Evolutionary conservation across 2,113 vertebrate species (phyloP), one percentile per base, ranked within the genome.

Genomic region (Oncorhynchus keta): DNA sequence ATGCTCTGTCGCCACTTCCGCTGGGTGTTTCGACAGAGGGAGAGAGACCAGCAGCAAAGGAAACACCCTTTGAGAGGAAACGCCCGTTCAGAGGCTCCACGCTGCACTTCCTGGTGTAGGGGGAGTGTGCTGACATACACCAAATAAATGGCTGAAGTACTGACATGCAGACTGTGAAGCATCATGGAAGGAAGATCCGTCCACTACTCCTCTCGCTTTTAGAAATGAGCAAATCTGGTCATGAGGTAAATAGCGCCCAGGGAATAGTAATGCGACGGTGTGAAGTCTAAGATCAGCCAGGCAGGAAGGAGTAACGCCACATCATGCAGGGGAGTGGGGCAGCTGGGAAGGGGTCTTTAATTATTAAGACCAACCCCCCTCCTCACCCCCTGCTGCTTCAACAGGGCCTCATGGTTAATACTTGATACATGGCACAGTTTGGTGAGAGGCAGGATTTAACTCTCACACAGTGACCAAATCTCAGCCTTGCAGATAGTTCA

Each of bases 21-120:
- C 83, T 84, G 35, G 80, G 79, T 87, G 87, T 90, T 90, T 88
- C 89, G 82, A 90, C 84, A 89, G 88, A 69, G 83, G 8, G 8
- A 81, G 82, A 84, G 64, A 76, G 57, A 14, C 83, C 68, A 79
- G 72, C 68, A 77, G 75, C 74, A 48, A 85, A 76, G 86, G 86
- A 88, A 89, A 87, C 89, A 79, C 88, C 87, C 85, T 79, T 72
- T 66, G 79, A 85, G 85, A 91, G 85, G 84, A 89, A 91, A 82
- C 78, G 78, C 77, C 88, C 86, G 83, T 81, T 77, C 66, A 73
- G 62, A 79, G 80, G 85, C 74, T 24, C 76, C 67, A 11, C 24
- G 22, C 49, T 2, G 71, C 76, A 22, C 55, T 73, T 79, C 64
- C 71, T 32, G 78, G 80, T 45, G 74, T 65, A 35, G 74, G 77